These are phyloP conservation scores for Naso thynnoides DNA, from an alignment of 2,797 vertebrate species.

Conservation along the genomic window DNA sequence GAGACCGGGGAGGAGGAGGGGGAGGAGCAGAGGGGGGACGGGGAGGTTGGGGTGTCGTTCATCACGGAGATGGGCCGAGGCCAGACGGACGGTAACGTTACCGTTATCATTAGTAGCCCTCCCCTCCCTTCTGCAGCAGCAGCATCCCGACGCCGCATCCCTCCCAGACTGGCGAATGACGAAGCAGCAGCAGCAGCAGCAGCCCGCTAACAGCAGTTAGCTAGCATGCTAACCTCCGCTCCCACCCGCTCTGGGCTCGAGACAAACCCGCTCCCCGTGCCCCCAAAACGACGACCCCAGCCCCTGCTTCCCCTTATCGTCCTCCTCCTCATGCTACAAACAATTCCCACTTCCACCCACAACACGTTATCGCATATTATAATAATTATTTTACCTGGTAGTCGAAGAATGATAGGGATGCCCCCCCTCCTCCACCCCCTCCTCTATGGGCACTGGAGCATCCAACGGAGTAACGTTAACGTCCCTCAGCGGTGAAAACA, in stretches of 20 bases:
- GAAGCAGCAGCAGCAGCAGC: conserved; percentile 55
- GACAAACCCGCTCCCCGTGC: conserved; percentile 31
- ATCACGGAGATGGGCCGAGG: conserved; percentile 64
- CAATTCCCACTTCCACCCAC: background rate
- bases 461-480: conserved; percentile 64
- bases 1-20: background rate
- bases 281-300: conserved; percentile 15
- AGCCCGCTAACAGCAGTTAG: conserved; percentile 54
- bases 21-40: background rate
- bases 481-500: conserved; percentile 65
- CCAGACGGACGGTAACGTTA: conserved; percentile 62
- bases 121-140: conserved; percentile 40
- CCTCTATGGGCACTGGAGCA: conserved; percentile 73
- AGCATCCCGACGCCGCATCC: conserved; percentile 58
- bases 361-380: background rate
- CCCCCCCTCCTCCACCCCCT: conserved; percentile 58
- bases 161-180: conserved; percentile 66
- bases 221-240: conserved; percentile 67
- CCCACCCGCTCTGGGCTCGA: conserved; percentile 52
- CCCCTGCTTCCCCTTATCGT: background rate
- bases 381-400: conserved; percentile 69
- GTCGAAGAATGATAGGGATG: conserved; percentile 67
- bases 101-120: conserved; percentile 44
- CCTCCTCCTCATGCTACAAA: background rate
- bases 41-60: conserved; percentile 33